Evolutionary conservation across 2,888 invertebrate species (phyloP).

Genomic region (Nemurella pictetii): DNA sequence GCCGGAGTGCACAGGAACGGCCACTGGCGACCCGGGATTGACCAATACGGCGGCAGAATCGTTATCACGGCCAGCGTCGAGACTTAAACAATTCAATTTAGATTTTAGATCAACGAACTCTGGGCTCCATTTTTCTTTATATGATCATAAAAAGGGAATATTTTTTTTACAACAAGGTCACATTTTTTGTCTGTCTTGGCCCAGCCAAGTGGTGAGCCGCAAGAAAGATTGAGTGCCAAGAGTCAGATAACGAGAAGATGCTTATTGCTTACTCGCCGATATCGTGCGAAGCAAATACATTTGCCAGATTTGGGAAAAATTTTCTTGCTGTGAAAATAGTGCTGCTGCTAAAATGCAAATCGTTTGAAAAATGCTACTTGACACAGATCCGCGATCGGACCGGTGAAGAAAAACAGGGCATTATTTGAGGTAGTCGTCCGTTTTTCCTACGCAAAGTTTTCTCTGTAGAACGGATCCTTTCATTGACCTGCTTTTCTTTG

Average conservation of each 20-base stretch:
- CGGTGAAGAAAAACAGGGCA: neutral
- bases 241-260: neutral
- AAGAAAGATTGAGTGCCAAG: neutral
- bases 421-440: neutral
- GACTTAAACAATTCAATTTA: neutral
- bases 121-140: neutral
- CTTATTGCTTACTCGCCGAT: neutral
- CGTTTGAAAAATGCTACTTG: neutral
- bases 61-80: neutral
- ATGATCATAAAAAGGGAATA: neutral
- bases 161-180: slow-evolving; percentile 20
- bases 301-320: neutral
- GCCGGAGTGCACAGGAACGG: neutral
- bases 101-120: slow-evolving; percentile 10
- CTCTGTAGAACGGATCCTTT: neutral
- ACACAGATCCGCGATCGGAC: neutral
- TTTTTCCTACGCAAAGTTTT: neutral
- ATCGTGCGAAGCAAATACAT: neutral
- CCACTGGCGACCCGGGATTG: neutral
- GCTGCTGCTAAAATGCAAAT: neutral
- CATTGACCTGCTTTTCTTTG: neutral
- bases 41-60: too few relatives aligned
- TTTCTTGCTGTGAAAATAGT: too few relatives aligned
- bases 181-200: neutral
- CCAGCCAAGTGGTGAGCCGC: neutral